Evolutionary conservation across 2,113 vertebrate species (phyloP).

Genomic region (Petrocephalus zakoni): DNA sequence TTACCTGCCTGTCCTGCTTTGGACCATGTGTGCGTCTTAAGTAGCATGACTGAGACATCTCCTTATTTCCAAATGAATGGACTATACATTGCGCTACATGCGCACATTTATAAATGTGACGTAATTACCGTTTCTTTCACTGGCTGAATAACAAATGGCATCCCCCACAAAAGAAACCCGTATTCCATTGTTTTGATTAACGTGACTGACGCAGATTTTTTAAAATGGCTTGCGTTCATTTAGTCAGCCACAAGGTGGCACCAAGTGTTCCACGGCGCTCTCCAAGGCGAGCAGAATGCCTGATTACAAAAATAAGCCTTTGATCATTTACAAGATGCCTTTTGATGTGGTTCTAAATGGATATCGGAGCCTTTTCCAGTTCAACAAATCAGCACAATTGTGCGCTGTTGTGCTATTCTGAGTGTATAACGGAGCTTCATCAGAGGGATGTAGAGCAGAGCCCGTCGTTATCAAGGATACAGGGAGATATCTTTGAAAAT

Average conservation of each 20-base stretch:
- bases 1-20: not conserved
- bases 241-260: slow-evolving; percentile 5
- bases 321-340: not conserved
- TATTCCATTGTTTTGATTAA: slow-evolving; percentile 13
- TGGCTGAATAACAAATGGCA: not conserved
- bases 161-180: not conserved
- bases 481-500: not conserved
- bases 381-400: not conserved
- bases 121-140: not conserved
- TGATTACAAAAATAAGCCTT: not conserved
- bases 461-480: not conserved
- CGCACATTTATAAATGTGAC: not conserved
- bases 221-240: not conserved
- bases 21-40: not conserved
- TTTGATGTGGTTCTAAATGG: slow-evolving; percentile 2
- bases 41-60: not conserved
- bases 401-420: not conserved
- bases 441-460: not conserved
- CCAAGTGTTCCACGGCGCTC: not conserved
- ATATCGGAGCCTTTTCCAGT: not conserved
- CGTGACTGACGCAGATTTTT: not conserved
- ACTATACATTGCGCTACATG: not conserved
- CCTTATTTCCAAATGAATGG: not conserved
- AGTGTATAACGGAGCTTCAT: not conserved
- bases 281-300: not conserved